Conservation (phyloP, 1,140 invertebrate species). For the Meloidogyne hapla region DNA sequence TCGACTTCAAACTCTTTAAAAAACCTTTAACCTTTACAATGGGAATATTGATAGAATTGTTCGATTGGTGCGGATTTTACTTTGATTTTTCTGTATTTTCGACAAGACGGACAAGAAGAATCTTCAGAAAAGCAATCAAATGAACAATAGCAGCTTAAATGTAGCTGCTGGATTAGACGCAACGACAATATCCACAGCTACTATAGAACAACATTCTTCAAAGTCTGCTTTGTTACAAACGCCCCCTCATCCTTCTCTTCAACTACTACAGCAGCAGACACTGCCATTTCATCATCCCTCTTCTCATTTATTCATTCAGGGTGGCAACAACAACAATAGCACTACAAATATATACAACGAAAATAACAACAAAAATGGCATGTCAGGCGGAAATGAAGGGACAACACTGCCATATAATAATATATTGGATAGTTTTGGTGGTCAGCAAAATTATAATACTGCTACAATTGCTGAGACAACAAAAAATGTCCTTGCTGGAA, state of each 20-base stretch:
- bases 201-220: neutral
- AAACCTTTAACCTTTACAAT: constrained; percentile 2
- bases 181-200: neutral
- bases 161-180: neutral
- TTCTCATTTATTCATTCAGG: neutral
- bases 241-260: neutral
- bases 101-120: neutral
- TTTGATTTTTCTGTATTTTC: neutral
- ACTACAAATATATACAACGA: neutral
- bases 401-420: neutral
- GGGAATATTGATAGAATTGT: neutral
- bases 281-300: neutral
- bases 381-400: neutral
- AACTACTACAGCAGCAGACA: neutral
- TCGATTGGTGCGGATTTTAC: neutral
- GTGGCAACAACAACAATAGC: neutral
- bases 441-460: neutral
- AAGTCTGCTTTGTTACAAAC: neutral
- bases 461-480: neutral
- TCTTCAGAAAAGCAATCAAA: neutral
- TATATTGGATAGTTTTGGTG: neutral
- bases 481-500: neutral
- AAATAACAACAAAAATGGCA: neutral
- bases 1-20: constrained; percentile 1
- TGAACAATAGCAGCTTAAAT: neutral